Evolutionary conservation across 1,140 invertebrate species (phyloP), one percentile per base, ranked within the genome.

Genomic region (Atta texana): DNA sequence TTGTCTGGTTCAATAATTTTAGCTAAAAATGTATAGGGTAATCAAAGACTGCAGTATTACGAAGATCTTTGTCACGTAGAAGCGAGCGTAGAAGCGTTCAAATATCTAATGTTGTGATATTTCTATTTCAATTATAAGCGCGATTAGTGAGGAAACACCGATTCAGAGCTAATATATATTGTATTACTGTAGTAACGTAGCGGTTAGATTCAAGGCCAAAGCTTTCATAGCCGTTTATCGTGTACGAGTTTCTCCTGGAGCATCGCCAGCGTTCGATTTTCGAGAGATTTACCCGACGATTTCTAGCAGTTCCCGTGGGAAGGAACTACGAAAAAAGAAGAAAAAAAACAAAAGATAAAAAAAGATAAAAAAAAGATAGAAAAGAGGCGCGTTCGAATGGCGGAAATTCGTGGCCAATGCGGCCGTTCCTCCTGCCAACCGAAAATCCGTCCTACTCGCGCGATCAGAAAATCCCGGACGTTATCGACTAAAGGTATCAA

Each of bases 401-500:
- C 64, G 89, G 85, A 90, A 89, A 84, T 89, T 89, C 85, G 89
- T 75, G 89, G 88, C 39, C 77, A 53, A 84, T 28, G 63, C 39
- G 77, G 72, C 72, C 64, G 64, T 80, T 66, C 14, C 16, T 44
- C 57, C 39, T 61, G 85, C 59, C 89, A 87, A 49, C 61, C 69
- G 55, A 72, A 82, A 90, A 75, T 77, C 66, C 74, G 87, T 89
- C 53, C 74, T 74, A 53, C 51, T 68, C 8, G 77, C 49, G 28
- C 24, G 72, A 82, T 75, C 80, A 76, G 85, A 77, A 90, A 89
- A 90, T 89, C 78, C 78, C 55, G 59, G 68, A 72, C 88, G 88
- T 90, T 89, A 90, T 89, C 88, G 88, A 87, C 88, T 63, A 64
- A 76, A 34, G 51, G 64, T 88, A 75, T 89, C 88, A 85, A 87